Conservation (phyloP, 2,888 invertebrate species). For the Heliconius cydno region DNA sequence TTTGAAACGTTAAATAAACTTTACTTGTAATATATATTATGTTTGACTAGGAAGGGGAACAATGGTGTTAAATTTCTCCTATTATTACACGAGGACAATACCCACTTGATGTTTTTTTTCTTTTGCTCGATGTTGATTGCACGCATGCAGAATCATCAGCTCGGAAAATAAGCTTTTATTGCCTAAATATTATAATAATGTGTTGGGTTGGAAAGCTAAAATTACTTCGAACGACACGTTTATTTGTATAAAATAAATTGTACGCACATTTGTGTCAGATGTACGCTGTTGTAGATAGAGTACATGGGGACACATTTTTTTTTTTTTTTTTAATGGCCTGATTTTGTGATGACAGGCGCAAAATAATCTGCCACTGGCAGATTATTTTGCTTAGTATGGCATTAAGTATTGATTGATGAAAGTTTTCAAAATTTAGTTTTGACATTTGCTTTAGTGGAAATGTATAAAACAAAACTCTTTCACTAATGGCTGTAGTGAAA, state of each 20-base stretch:
- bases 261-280: neutral
- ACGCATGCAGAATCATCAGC: slow-evolving; percentile 54
- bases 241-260: slow-evolving; percentile 1
- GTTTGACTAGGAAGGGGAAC: slow-evolving; percentile 58
- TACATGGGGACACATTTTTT: neutral
- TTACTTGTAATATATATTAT: slow-evolving; percentile 60
- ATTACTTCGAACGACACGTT: slow-evolving; percentile 14
- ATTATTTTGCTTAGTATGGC: neutral
- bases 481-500: too few species aligned
- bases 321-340: too few species aligned
- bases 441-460: neutral
- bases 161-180: slow-evolving; percentile 51
- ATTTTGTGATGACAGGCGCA: too few species aligned
- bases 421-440: neutral
- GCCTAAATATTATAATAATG: slow-evolving; percentile 38
- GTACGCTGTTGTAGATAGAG: neutral
- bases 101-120: slow-evolving; percentile 59
- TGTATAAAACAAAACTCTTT: neutral
- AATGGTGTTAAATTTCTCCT: slow-evolving; percentile 61
- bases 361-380: too few species aligned
- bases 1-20: slow-evolving; percentile 51
- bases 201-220: slow-evolving; percentile 31
- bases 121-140: slow-evolving; percentile 54
- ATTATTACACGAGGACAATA: slow-evolving; percentile 62
- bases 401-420: neutral